Conservation (phyloP, 1,140 invertebrate genomes). For the Camponotus pennsylvanicus region DNA sequence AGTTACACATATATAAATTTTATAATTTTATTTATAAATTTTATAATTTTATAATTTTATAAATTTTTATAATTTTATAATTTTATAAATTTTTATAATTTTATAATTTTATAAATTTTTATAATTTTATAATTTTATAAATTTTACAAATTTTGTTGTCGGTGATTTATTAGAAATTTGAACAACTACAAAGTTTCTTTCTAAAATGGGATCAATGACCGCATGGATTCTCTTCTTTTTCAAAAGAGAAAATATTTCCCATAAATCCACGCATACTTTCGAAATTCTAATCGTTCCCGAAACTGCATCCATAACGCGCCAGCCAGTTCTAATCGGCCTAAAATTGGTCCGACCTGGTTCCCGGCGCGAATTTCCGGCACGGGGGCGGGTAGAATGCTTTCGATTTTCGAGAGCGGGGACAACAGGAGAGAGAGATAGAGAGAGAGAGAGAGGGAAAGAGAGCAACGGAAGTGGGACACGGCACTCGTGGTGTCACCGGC, state of each 20-base stretch:
- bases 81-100: neutral
- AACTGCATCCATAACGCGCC: neutral
- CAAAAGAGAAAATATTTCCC: neutral
- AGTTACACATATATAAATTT: too few species aligned
- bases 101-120: neutral
- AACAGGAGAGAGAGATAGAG: conserved; percentile 45
- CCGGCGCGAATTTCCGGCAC: conserved; percentile 55
- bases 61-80: neutral
- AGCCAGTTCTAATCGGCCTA: conserved; percentile 48
- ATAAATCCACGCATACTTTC: too few species aligned
- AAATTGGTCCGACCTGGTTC: conserved; percentile 56
- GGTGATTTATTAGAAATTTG: neutral
- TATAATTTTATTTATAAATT: neutral
- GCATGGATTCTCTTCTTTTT: neutral
- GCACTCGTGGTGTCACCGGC: conserved; percentile 67
- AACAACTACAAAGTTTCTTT: too few species aligned
- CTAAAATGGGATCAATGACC: too few species aligned
- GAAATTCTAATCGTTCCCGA: neutral
- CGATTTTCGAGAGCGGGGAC: conserved; percentile 53
- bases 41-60: neutral
- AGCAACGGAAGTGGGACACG: conserved; percentile 63
- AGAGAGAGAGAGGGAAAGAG: conserved; percentile 64
- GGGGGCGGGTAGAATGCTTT: conserved; percentile 33
- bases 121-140: too few species aligned
- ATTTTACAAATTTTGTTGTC: neutral